Conservation (phyloP, 53 echinoderm and acorn worm genomes). For the Echinarachnius parma region DNA sequence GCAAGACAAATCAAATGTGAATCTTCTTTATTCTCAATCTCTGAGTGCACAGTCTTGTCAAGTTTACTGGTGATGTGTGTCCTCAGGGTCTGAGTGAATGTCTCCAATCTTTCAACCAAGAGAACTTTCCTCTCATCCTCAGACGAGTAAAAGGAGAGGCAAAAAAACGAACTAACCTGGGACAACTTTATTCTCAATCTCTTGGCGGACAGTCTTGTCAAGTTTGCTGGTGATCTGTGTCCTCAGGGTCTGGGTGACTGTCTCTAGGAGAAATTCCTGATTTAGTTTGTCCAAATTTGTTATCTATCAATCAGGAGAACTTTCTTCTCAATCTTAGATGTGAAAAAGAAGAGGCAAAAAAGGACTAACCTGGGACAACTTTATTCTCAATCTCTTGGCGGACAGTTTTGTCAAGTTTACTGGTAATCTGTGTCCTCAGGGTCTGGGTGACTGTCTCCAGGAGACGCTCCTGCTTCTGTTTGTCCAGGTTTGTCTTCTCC, state of each 20-base stretch:
- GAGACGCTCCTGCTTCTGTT: constrained; percentile 92
- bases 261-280: constrained; percentile 87
- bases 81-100: constrained; percentile 69
- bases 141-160: too few relatives aligned
- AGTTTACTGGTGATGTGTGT: constrained; percentile 71
- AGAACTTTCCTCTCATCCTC: neutral
- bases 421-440: constrained; percentile 67
- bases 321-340: too few relatives aligned
- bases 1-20: too few relatives aligned
- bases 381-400: constrained; percentile 66
- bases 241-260: constrained; percentile 70
- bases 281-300: constrained; percentile 88
- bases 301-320: too few relatives aligned
- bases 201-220: constrained; percentile 78
- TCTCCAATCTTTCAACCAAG: constrained; percentile 51
- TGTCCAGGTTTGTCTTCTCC: constrained; percentile 82
- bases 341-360: too few relatives aligned
- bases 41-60: constrained; percentile 78
- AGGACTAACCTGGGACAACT: constrained; percentile 78
- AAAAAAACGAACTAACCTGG: too few relatives aligned
- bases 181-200: constrained; percentile 73
- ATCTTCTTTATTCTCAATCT: constrained; percentile 69
- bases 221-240: constrained; percentile 71
- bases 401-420: constrained; percentile 82
- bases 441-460: constrained; percentile 82